Percentiles rank a stretch among this genome's conserved stretches.
Evolutionary conservation across 1,140 invertebrate genomes (phyloP).

Genomic region (Apocrypta bakeri): DNA sequence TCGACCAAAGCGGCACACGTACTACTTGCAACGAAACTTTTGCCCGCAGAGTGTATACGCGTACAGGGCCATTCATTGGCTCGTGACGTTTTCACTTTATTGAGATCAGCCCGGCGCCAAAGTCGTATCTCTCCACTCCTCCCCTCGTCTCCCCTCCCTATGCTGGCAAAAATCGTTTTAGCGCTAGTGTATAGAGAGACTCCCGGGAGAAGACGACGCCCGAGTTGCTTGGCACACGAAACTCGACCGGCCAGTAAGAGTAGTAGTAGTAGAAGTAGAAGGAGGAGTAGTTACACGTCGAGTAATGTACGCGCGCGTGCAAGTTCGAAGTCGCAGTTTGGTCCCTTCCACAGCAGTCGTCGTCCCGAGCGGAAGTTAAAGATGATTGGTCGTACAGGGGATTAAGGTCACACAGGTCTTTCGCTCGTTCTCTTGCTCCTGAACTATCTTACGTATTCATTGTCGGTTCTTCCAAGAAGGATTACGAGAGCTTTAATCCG

Average conservation of each 20-base stretch:
- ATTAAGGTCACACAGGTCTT: constrained; percentile 38
- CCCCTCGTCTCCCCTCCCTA: too few species aligned
- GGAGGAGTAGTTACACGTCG: not conserved
- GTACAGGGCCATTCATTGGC: constrained; percentile 21
- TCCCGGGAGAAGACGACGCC: constrained; percentile 15
- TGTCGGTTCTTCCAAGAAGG: constrained; percentile 56
- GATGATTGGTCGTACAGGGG: constrained; percentile 45
- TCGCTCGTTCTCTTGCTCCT: constrained; percentile 6
- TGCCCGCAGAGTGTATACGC: not conserved
- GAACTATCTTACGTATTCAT: constrained; percentile 62
- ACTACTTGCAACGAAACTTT: constrained; percentile 9
- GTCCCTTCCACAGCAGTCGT: not conserved
- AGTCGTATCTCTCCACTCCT: not conserved
- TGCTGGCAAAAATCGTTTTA: not conserved
- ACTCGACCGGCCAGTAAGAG: not conserved
- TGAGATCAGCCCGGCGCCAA: constrained; percentile 20
- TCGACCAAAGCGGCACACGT: not conserved
- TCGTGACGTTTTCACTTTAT: constrained; percentile 32
- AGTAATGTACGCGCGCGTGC: constrained; percentile 16
- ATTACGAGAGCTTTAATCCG: constrained; percentile 62
- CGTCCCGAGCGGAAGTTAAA: constrained; percentile 25
- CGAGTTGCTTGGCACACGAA: constrained; percentile 34
- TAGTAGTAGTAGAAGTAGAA: too few species aligned
- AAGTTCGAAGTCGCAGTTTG: constrained; percentile 21
- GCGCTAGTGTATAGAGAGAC: not conserved